Percentiles rank a stretch among this genome's conserved stretches.
Evolutionary conservation across 2,113 vertebrate genomes (phyloP).

Genomic region (Pipra filicauda): DNA sequence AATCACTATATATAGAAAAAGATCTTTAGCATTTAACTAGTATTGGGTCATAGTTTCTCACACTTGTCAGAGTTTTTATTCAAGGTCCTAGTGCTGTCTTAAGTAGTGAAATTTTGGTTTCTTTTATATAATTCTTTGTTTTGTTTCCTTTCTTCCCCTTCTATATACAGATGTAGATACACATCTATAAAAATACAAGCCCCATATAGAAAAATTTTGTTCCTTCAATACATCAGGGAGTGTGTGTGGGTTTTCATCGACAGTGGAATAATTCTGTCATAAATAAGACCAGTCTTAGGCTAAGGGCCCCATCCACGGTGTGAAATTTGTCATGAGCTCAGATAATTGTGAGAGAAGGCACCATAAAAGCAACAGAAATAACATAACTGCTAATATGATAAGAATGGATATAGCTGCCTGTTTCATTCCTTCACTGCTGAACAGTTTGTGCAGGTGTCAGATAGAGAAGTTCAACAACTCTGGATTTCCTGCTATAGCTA

Average conservation of each 20-base stretch:
- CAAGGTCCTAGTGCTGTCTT: neutral
- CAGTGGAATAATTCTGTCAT: neutral
- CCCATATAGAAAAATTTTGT: neutral
- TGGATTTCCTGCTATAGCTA: neutral
- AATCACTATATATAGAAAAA: neutral
- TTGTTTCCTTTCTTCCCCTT: neutral
- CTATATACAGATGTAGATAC: neutral
- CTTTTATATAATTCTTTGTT: neutral
- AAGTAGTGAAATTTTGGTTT: neutral
- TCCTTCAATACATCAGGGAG: neutral
- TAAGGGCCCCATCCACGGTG: neutral
- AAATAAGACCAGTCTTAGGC: neutral
- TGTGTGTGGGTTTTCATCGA: neutral
- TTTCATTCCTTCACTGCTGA: neutral
- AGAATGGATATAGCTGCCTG: neutral
- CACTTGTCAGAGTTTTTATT: neutral
- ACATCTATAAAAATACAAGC: neutral
- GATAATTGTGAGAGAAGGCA: accelerated
- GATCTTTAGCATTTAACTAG: neutral
- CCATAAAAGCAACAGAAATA: neutral
- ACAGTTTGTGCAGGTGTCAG: neutral
- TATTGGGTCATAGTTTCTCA: neutral
- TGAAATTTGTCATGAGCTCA: neutral
- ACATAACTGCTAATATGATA: neutral
- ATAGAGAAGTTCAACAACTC: neutral